phyloP scores from a whole-genome alignment of 2,888 invertebrate species.

The Chaitophorus viminalis region DNA sequence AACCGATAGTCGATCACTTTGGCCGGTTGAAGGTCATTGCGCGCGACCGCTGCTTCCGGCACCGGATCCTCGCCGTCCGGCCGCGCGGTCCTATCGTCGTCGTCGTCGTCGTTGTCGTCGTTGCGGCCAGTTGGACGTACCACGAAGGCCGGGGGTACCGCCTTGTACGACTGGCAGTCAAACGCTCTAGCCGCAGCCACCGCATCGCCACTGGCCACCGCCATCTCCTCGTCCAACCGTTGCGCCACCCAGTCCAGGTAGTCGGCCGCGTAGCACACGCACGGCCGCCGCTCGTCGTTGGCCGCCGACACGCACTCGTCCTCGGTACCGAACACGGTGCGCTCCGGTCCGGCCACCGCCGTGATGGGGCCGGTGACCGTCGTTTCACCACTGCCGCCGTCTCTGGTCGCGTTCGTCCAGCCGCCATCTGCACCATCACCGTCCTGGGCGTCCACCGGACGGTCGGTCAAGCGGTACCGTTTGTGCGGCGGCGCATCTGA shows the following conservation, averaged over 20 bases:
- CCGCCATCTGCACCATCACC: background rate
- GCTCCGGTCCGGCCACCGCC: background rate
- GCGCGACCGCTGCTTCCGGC: background rate
- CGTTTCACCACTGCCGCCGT: background rate
- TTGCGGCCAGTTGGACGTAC: background rate
- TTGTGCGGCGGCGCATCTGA: background rate
- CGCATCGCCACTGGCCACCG: background rate
- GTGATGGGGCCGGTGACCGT: too few relatives aligned
- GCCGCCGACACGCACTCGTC: background rate
- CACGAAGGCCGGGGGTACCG: constrained; percentile 6
- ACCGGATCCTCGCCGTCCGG: too few relatives aligned
- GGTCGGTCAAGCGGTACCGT: background rate
- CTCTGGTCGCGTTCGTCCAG: background rate
- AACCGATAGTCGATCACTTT: background rate
- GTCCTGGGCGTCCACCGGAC: background rate
- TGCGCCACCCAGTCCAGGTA: background rate
- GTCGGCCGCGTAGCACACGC: background rate
- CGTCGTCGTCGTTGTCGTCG: background rate
- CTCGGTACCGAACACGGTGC: background rate
- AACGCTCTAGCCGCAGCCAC: background rate
- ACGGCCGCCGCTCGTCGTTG: background rate
- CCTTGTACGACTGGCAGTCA: constrained; percentile 10
- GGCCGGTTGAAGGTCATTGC: background rate
- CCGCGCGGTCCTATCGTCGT: too few relatives aligned
- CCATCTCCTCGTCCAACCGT: background rate